Evolutionary conservation across 2,888 invertebrate species (phyloP).

Genomic region (Apamea monoglypha): DNA sequence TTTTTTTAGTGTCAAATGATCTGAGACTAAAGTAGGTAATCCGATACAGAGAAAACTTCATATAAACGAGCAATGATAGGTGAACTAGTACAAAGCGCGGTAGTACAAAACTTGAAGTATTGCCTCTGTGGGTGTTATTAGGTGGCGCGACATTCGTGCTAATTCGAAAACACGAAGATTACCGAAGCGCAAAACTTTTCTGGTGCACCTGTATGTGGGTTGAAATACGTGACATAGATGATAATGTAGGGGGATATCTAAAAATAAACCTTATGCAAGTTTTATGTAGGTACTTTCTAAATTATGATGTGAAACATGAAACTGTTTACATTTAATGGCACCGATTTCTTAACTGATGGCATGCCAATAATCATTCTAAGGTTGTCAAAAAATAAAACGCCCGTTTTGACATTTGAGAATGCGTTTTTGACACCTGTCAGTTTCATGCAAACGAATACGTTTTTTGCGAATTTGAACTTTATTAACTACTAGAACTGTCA

Average conservation of each 20-base stretch:
- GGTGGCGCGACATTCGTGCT: too few species aligned
- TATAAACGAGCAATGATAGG: neutral
- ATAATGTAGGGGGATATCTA: neutral
- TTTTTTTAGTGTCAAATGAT: neutral
- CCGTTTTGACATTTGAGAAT: too few species aligned
- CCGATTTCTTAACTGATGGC: neutral
- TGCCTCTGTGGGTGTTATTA: too few species aligned
- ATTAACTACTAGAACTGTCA: too few species aligned
- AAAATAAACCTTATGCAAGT: neutral
- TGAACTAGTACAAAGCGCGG: neutral
- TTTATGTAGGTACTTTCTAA: neutral
- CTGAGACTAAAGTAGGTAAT: neutral
- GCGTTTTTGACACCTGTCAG: too few species aligned
- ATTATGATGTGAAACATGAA: neutral
- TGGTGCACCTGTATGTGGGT: neutral
- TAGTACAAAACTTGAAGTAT: too few species aligned
- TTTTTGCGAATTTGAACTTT: too few species aligned
- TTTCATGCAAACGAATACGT: too few species aligned
- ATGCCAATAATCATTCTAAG: neutral
- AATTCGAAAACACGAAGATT: neutral
- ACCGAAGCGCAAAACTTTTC: neutral
- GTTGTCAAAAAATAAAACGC: too few species aligned
- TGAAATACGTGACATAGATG: neutral
- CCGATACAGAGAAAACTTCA: neutral
- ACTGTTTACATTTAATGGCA: neutral